Evolutionary conservation across 2,888 invertebrate species (phyloP).

Genomic region (Amphipoea lucens): DNA sequence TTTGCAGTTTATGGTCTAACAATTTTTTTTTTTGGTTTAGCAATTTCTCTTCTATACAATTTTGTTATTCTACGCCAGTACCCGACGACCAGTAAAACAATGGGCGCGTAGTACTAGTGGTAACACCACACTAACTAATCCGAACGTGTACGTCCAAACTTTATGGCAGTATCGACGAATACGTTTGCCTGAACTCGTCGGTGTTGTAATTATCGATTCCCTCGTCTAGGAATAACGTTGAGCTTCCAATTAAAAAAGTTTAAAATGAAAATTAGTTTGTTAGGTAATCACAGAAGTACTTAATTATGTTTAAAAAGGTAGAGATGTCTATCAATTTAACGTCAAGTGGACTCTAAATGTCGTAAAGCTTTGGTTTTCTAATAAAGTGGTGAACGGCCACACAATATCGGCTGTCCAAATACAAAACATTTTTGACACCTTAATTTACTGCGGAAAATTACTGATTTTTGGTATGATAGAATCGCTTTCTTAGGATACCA

Average conservation of each 20-base stretch:
- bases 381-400: not conserved
- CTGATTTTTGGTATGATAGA: too few relatives aligned
- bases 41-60: not conserved
- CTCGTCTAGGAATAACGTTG: not conserved
- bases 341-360: not conserved
- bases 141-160: constrained; percentile 53
- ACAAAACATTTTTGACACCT: not conserved
- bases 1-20: not conserved
- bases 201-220: constrained; percentile 40
- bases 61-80: constrained; percentile 3
- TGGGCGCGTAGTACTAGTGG: constrained; percentile 48
- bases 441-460: not conserved
- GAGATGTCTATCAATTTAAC: not conserved
- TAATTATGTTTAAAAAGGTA: not conserved
- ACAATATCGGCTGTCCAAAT: not conserved
- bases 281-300: not conserved
- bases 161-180: constrained; percentile 55
- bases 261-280: not conserved
- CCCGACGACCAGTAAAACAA: constrained; percentile 20
- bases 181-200: constrained; percentile 35
- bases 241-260: constrained; percentile 26
- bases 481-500: too few relatives aligned
- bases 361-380: not conserved
- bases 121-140: constrained; percentile 59
- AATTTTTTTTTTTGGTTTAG: too few relatives aligned